These are phyloP conservation scores for Glandiceps talaboti DNA, from an alignment of 53 echinoderm and acorn worm species.

Conservation along the genomic window DNA sequence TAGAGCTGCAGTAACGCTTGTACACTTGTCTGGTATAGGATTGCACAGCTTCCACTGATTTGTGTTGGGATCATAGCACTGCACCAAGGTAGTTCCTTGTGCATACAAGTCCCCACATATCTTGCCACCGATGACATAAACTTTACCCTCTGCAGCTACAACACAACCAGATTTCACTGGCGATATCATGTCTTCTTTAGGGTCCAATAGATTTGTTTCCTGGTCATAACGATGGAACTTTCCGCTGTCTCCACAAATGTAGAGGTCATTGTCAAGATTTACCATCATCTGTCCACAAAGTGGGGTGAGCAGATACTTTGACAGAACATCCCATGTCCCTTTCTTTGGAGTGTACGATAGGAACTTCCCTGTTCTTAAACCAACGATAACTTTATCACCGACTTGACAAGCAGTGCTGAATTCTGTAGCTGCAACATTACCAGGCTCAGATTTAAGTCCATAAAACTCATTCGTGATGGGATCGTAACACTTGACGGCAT, in stretches of 20 bases:
- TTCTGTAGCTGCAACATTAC: not conserved
- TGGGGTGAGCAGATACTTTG: not conserved
- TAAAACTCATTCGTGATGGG: not conserved
- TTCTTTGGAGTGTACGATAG: not conserved
- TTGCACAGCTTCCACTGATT: not conserved
- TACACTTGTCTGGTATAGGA: not conserved
- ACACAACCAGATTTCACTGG: not conserved
- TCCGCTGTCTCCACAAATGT: not conserved
- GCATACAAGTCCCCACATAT: not conserved
- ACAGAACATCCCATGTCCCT: not conserved
- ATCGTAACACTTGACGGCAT: not conserved
- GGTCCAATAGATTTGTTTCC: not conserved
- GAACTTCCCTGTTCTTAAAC: not conserved
- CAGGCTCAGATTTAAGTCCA: not conserved
- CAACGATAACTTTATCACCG: not conserved
- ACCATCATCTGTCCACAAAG: not conserved
- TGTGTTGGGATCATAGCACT: not conserved
- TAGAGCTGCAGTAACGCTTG: not conserved
- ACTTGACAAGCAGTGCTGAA: not conserved
- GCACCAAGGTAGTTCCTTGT: not conserved
- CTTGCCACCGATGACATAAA: not conserved
- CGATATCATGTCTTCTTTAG: not conserved
- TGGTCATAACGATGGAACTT: not conserved
- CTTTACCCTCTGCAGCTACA: not conserved
- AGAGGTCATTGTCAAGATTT: not conserved